Conservation (phyloP, 2,888 invertebrate genomes). For the Tetramorium bicarinatum region DNA sequence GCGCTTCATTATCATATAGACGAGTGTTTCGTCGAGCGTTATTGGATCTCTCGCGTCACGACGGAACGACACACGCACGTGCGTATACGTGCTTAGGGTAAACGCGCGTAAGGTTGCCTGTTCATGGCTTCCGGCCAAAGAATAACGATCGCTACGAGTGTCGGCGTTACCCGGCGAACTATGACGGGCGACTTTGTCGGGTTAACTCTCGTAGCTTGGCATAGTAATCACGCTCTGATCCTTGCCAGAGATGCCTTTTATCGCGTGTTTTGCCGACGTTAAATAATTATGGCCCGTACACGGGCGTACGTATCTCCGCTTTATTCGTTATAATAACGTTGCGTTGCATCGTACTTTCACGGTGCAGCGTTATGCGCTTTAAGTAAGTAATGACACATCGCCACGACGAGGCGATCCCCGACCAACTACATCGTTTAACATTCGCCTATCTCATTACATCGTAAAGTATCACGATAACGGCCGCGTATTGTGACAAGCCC, state of each 20-base stretch:
- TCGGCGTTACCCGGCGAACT: slow-evolving; percentile 19
- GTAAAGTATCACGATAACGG: slow-evolving; percentile 23
- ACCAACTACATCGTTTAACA: slow-evolving; percentile 33
- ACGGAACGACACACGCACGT: slow-evolving; percentile 77
- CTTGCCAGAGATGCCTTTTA: slow-evolving; percentile 34
- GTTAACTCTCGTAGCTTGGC: slow-evolving; percentile 60
- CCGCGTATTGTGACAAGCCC: slow-evolving; percentile 12
- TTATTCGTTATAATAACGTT: slow-evolving; percentile 41
- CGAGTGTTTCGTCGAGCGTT: slow-evolving; percentile 83
- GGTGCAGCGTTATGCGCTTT: slow-evolving; percentile 38
- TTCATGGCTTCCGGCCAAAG: slow-evolving; percentile 77
- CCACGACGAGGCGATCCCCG: slow-evolving; percentile 3
- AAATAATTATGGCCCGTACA: slow-evolving; percentile 37
- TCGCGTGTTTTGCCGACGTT: slow-evolving; percentile 47
- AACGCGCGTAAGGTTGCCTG: slow-evolving; percentile 71
- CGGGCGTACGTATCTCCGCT: slow-evolving; percentile 33
- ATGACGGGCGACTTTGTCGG: slow-evolving; percentile 57
- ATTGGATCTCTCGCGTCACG: slow-evolving; percentile 79
- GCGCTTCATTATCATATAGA: slow-evolving; percentile 83
- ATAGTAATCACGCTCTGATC: slow-evolving; percentile 58
- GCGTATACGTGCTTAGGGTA: slow-evolving; percentile 80
- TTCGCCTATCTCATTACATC: slow-evolving; percentile 28
- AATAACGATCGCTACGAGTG: slow-evolving; percentile 69
- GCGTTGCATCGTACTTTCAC: slow-evolving; percentile 34
- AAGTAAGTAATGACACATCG: slow-evolving; percentile 42